A percentile compares a stretch with the other conserved stretches of the same genome.
Conservation (phyloP, 2,113 vertebrate genomes). For the Brienomyrus longianalis region DNA sequence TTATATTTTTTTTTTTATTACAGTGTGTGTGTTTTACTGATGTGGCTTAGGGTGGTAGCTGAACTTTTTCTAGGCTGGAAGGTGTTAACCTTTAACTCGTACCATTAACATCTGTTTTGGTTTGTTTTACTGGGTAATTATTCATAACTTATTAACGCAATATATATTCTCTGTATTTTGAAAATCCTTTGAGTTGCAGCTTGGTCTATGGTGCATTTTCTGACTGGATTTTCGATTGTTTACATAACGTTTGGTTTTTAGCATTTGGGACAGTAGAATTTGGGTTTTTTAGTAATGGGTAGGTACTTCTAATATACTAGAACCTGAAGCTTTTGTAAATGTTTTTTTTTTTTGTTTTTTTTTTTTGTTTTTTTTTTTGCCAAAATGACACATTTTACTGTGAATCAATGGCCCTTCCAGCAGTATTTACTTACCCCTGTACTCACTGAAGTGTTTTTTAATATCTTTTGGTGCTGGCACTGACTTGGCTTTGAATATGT, state of each 20-base stretch:
- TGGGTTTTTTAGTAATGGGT: background rate
- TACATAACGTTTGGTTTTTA: background rate
- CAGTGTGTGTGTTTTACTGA: background rate
- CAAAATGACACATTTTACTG: background rate
- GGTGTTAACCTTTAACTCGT: background rate
- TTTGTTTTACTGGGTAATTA: background rate
- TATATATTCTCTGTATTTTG: background rate
- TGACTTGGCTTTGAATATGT: slow-evolving; percentile 14
- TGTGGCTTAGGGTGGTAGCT: background rate
- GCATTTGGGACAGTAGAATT: background rate
- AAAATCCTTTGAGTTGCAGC: background rate
- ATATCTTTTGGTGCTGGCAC: background rate
- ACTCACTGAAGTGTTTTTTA: background rate
- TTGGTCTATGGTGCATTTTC: background rate
- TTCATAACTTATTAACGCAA: background rate
- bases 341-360: no score
- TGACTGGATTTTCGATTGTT: background rate
- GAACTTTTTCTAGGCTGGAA: background rate
- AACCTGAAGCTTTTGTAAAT: background rate
- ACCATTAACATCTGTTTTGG: background rate
- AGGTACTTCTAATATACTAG: background rate
- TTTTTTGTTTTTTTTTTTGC: background rate
- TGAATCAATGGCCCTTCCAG: background rate
- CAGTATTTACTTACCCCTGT: slow-evolving; percentile 1
- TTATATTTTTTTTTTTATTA: background rate